Evolutionary conservation across 2,797 vertebrate species (phyloP).

Genomic region (Threskiornis aethiopicus): DNA sequence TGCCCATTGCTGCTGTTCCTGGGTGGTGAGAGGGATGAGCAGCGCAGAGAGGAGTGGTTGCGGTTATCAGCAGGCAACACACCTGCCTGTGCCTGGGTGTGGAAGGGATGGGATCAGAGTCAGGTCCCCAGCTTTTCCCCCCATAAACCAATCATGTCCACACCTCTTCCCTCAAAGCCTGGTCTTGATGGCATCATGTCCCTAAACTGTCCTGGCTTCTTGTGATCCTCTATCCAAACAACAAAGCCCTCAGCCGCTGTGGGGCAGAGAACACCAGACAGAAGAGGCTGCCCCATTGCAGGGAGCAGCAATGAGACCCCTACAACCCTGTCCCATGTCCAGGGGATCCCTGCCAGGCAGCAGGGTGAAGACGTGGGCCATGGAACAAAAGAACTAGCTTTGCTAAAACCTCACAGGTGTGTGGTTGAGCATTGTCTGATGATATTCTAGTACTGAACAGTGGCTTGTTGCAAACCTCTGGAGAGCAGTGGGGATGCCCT

Average conservation of each 20-base stretch:
- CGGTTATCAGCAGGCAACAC: accelerated
- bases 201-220: not conserved
- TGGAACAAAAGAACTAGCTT: not conserved
- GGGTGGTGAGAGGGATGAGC: not conserved
- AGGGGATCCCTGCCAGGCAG: not conserved
- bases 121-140: not conserved
- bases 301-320: not conserved
- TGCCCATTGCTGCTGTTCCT: not conserved
- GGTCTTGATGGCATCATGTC: not conserved
- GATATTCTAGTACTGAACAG: not conserved
- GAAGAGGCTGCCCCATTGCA: not conserved
- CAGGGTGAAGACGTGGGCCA: accelerated
- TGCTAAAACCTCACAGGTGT: not conserved
- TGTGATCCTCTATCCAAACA: not conserved
- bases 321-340: not conserved
- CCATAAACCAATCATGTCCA: not conserved
- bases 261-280: not conserved
- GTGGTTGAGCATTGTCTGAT: not conserved
- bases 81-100: not conserved
- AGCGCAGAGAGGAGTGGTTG: accelerated
- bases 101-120: not conserved
- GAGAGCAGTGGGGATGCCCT: not conserved
- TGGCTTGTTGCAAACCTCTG: not conserved
- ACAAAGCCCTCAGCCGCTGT: not conserved
- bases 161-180: not conserved